Conservation (phyloP, 2,888 invertebrate genomes). For the Melitaea athalia region DNA sequence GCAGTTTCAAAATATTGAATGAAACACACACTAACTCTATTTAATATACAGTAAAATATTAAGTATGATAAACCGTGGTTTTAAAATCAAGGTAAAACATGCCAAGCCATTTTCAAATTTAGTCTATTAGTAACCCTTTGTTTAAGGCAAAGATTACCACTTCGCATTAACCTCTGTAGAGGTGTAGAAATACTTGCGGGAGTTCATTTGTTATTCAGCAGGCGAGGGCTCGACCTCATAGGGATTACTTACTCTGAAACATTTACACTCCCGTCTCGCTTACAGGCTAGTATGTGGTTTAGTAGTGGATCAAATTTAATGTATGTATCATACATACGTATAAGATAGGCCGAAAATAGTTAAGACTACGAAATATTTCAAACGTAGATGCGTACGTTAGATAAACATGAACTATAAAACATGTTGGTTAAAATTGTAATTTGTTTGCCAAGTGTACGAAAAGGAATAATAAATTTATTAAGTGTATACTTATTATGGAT, state of each 20-base stretch:
- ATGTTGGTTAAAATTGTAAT: no score
- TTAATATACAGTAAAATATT: background rate
- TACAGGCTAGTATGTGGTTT: conserved; percentile 18
- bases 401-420: no score
- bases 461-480: no score
- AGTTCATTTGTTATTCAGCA: conserved; percentile 24
- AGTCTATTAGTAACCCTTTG: conserved; percentile 4
- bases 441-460: no score
- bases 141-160: conserved; percentile 18
- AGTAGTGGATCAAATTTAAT: conserved; percentile 10
- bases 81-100: background rate
- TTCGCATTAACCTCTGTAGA: conserved; percentile 17
- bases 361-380: background rate
- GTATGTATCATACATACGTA: conserved; percentile 1
- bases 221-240: conserved; percentile 23
- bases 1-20: background rate
- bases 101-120: background rate
- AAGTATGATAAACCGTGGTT: background rate
- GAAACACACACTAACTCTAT: no score
- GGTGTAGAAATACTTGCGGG: conserved; percentile 15
- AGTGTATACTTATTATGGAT: no score
- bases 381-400: no score
- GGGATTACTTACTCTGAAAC: conserved; percentile 26
- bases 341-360: background rate
- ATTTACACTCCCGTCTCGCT: conserved; percentile 21